Evolutionary conservation across 2,888 invertebrate species (phyloP), one percentile per base, ranked within the genome.

Genomic region (Conistra vaccinii): DNA sequence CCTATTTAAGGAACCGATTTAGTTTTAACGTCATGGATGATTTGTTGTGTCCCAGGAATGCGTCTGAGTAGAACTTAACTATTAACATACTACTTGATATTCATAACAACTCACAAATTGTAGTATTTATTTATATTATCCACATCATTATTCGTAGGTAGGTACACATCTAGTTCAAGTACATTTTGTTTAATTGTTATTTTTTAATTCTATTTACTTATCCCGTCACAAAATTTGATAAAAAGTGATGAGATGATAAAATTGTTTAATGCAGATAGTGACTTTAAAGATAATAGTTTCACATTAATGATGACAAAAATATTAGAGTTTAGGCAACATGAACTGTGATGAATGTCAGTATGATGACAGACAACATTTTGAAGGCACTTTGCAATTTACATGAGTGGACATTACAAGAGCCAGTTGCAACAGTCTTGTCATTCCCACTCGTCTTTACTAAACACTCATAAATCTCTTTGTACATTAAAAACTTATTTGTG

Each of bases 371-470:
- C 70, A 67, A 84, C 55, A 82, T 72, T 78, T 85, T 80, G 85
- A 91, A 91, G 91, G 91, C 91, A 91, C 91, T 91, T 91, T 78
- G 78, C 72, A 85, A 88, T 87, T 82, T 85, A 86, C 84, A 85
- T n/a, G 73, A 68, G 63, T 72, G 26, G 42, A 66, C 57, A 51
- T 68, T 26, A 57, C 26, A 58, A 26, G 6, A 42, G 53, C n/a
- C 35, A 17, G 55, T 45, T 20, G 55, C 29, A 60, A 55, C 79
- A 60, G 39, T 63, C 9, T 45, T 23, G 53, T 55, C 17, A 7
- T 29, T 42, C n/a, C 51, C 61, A 67, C 57, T 62, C 57, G 39
- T 35, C 29, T 55, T 48, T 69, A 53, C 29, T 32, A 9, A 62
- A 55, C 60, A 39, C 23, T 48, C 61, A 35, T 48, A 65, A 69